phyloP scores from a whole-genome alignment of 1,140 invertebrate genomes.

The Drosophila navojoa region DNA sequence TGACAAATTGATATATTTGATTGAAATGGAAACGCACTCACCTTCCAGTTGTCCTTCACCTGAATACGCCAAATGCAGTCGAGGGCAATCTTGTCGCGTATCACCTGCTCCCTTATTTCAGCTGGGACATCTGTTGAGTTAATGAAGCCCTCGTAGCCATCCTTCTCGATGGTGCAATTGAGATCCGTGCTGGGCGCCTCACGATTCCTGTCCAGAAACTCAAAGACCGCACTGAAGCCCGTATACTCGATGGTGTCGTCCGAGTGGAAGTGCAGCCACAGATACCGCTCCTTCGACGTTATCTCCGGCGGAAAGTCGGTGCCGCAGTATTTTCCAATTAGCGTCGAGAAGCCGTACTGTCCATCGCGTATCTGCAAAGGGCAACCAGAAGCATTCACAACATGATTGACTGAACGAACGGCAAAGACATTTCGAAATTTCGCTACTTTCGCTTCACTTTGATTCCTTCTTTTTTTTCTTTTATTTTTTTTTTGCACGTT shows the following conservation, averaged over 20 bases:
- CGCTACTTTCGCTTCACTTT: too few relatives aligned
- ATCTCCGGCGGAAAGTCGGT: slow-evolving; percentile 91
- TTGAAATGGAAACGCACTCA: slow-evolving; percentile 75
- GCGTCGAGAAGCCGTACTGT: slow-evolving; percentile 91
- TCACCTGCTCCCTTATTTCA: slow-evolving; percentile 71
- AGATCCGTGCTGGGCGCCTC: slow-evolving; percentile 79
- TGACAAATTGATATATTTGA: not conserved
- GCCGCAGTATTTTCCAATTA: slow-evolving; percentile 90
- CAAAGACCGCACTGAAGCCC: slow-evolving; percentile 92
- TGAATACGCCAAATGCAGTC: slow-evolving; percentile 93
- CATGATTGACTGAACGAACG: too few relatives aligned
- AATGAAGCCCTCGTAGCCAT: slow-evolving; percentile 73
- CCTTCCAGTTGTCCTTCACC: slow-evolving; percentile 88
- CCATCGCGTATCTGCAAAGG: slow-evolving; percentile 88
- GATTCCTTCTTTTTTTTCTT: too few relatives aligned
- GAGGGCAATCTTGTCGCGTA: slow-evolving; percentile 84
- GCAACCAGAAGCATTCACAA: not conserved
- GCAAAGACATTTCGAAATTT: too few relatives aligned
- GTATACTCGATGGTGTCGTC: slow-evolving; percentile 93
- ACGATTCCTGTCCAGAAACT: slow-evolving; percentile 86
- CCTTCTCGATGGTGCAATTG: slow-evolving; percentile 77
- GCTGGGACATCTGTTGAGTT: slow-evolving; percentile 75
- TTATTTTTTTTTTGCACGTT: too few relatives aligned
- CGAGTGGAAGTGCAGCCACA: slow-evolving; percentile 93
- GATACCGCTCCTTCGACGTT: slow-evolving; percentile 89